Conservation (phyloP, 2,113 vertebrate species). For the Austrofundulus limnaeus region DNA sequence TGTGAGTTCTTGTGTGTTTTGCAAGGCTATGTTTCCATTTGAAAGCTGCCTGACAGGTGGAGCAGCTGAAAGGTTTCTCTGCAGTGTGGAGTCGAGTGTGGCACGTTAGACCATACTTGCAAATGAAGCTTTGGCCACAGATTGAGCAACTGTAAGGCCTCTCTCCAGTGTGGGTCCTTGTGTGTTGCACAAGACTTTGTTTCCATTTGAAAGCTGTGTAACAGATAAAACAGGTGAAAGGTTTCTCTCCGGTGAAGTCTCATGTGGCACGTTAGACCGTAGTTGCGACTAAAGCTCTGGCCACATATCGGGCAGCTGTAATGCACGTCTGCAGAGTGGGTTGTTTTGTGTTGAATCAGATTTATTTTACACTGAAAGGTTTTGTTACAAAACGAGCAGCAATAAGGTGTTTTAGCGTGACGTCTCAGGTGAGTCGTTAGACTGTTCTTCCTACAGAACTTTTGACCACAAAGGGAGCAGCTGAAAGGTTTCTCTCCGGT, state of each 20-base stretch:
- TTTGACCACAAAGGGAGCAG: slow-evolving; percentile 2
- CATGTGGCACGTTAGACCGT: background rate
- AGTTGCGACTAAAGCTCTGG: background rate
- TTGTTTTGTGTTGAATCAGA: background rate
- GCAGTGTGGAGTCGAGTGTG: background rate
- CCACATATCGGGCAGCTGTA: background rate
- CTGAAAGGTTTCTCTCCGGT: slow-evolving; percentile 2
- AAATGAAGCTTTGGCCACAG: background rate
- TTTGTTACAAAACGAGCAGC: background rate
- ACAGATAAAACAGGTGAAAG: background rate
- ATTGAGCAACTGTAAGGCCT: background rate
- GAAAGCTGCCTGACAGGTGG: background rate
- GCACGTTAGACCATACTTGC: background rate
- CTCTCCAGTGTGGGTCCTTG: slow-evolving; percentile 4
- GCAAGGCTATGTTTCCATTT: background rate
- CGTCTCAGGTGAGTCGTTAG: background rate
- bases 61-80: slow-evolving; percentile 6
- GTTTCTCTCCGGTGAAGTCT: background rate
- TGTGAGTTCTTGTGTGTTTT: background rate
- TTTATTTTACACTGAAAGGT: background rate
- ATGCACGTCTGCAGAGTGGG: background rate
- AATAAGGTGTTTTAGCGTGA: background rate
- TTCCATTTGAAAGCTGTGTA: background rate
- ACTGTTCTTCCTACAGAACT: background rate
- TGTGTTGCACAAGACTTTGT: background rate